phyloP scores from a whole-genome alignment of 1,140 invertebrate genomes.

The Danaus melanippus region DNA sequence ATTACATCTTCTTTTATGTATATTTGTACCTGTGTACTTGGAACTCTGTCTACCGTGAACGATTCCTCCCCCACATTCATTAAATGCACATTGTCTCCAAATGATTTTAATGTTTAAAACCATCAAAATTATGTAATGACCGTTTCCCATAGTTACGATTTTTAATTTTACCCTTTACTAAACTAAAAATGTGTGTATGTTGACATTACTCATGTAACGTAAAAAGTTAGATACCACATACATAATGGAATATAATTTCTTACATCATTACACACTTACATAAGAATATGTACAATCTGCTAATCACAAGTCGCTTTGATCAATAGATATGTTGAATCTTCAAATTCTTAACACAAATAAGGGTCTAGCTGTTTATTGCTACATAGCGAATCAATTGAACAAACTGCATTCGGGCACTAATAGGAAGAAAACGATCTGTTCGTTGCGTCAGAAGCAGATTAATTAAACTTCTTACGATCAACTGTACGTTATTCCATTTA shows the following conservation, averaged over 20 bases:
- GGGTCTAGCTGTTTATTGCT: conserved; percentile 43
- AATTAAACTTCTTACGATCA: conserved; percentile 60
- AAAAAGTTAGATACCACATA: conserved; percentile 6
- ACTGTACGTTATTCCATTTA: conserved; percentile 53
- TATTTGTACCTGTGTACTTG: conserved; percentile 39
- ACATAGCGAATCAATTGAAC: conserved; percentile 58
- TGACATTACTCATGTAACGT: too few relatives aligned
- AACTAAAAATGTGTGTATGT: too few relatives aligned
- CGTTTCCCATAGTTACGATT: conserved; percentile 41
- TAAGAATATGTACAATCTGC: conserved; percentile 52
- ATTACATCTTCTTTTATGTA: conserved; percentile 51
- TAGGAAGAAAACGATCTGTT: conserved; percentile 55
- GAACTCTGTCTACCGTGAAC: conserved; percentile 54
- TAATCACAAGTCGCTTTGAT: conserved; percentile 56
- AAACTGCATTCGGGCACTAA: conserved; percentile 58
- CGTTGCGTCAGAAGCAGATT: conserved; percentile 56
- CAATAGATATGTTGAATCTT: conserved; percentile 55
- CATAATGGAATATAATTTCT: conserved; percentile 41
- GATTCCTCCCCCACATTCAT: conserved; percentile 58
- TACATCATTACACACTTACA: conserved; percentile 49
- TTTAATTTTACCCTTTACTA: conserved; percentile 20
- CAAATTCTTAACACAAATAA: conserved; percentile 60
- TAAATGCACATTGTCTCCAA: conserved; percentile 54
- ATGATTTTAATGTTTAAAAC: conserved; percentile 52
- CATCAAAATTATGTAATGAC: conserved; percentile 52